Evolutionary conservation across 2,797 vertebrate genomes (phyloP).

Genomic region (Paramormyrops hopkinsi): DNA sequence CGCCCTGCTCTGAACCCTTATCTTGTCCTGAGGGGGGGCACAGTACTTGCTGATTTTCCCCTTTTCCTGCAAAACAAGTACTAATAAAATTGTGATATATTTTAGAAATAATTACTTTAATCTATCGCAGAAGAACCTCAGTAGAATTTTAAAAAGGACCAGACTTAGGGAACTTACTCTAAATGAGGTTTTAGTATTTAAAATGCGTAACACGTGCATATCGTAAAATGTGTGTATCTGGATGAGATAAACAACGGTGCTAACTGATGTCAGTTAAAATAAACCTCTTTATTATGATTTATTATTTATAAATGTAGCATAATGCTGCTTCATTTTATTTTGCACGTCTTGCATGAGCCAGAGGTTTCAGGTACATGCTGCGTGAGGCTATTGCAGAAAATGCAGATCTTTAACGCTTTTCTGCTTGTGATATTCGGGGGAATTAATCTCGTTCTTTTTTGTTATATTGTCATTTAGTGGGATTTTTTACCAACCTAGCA

Average conservation of each 20-base stretch:
- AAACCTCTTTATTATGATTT: background rate
- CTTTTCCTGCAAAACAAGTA: background rate
- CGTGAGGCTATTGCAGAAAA: background rate
- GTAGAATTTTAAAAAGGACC: conserved; percentile 5
- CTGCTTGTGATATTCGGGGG: background rate
- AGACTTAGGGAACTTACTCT: background rate
- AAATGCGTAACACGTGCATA: background rate
- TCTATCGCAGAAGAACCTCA: background rate
- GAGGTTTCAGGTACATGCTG: background rate
- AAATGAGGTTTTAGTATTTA: background rate
- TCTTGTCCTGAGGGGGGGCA: background rate
- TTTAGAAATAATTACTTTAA: conserved; percentile 4
- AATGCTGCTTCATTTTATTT: background rate
- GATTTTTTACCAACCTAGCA: conserved; percentile 94
- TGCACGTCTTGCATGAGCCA: background rate
- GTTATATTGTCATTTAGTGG: conserved; percentile 88
- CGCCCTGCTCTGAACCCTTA: background rate
- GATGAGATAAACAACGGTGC: background rate
- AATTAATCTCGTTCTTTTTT: conserved; percentile 56
- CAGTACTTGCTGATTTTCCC: background rate
- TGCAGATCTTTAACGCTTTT: background rate
- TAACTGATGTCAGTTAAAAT: background rate
- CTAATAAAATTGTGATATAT: background rate
- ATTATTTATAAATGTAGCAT: background rate
- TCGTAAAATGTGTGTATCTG: background rate